Base-by-base conservation (phyloP, 2,113 vertebrate genomes). In the Tachuris rubrigastra region DNA sequence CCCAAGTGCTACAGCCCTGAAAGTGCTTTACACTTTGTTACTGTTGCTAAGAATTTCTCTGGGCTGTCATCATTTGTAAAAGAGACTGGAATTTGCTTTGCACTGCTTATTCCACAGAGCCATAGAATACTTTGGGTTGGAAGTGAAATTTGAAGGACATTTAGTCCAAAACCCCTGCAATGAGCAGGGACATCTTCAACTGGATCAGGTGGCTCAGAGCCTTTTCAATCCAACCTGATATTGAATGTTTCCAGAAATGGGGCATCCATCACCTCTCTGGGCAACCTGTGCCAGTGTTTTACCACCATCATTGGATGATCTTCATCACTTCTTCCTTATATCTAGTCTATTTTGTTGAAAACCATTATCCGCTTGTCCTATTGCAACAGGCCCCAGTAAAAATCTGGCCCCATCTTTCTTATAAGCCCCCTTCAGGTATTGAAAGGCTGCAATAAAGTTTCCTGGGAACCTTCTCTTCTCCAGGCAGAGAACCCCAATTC, bases 271-370 rank as follows among this genome's bases (percentile, higher is more conserved):
- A 35, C 8, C 19, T 23, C 14, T 44, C 59, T 18, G 10, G 53
- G 31, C 6, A 91, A 39, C 14, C 3, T 58, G 39, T 39, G n/a
- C 17, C 23, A 17, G 9, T 53, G n/a, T 41, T 69, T 74, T 35
- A 59, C 12, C 11, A 33, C 4, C 4, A 2, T 13, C 28, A 27
- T 2, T 6, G 7, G n/a, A n/a, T n/a, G n/a, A n/a, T n/a, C n/a
- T 27, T 42, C 72, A 88, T 62, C 58, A 30, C 3, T n/a, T 72
- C 4, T 65, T 77, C 31, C 18, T 73, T 44, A 6, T 9, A 39
- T 14, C 39, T 30, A 46, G 19, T 35, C 24, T 8, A 44, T 82
- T 85, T 55, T 65, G 11, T 30, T 74, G 44, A 55, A 88, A 89
- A 49, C 25, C 7, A 23, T 39, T 65, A 27, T 14, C 24, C 4